Evolutionary conservation across 2,888 invertebrate species (phyloP).

Genomic region (Urechis unicinctus): DNA sequence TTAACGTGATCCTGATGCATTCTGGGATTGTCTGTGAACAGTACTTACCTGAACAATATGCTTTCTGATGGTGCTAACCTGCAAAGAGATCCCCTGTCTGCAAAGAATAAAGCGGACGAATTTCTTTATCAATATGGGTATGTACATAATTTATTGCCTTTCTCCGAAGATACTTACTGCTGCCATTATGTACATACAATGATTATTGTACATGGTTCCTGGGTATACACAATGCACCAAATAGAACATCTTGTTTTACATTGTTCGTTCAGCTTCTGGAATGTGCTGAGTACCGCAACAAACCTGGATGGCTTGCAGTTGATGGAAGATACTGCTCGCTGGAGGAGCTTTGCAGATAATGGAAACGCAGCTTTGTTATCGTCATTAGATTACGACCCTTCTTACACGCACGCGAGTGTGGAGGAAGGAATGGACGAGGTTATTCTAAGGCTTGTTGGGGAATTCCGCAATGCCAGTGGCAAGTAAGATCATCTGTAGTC

Average conservation of each 20-base stretch:
- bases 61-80: no score
- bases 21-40: no score
- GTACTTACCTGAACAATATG: no score
- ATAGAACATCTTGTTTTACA: no score
- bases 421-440: constrained; percentile 15
- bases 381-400: background rate
- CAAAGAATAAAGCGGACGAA: no score
- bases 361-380: constrained; percentile 15
- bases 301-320: constrained; percentile 14
- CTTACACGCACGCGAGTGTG: constrained; percentile 2
- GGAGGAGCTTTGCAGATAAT: constrained; percentile 12
- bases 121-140: no score
- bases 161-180: background rate
- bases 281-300: constrained; percentile 7
- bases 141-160: background rate
- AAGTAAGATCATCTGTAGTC: no score
- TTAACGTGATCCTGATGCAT: no score
- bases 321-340: constrained; percentile 15
- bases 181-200: no score
- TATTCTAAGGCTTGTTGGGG: constrained; percentile 4
- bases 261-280: constrained; percentile 17
- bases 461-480: constrained; percentile 13
- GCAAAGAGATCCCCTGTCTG: no score
- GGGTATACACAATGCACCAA: no score
- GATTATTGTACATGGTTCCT: no score